Evolutionary conservation across 64 coral and sea anemone species (phyloP).

Genomic region (Astreopora myriophthalma): DNA sequence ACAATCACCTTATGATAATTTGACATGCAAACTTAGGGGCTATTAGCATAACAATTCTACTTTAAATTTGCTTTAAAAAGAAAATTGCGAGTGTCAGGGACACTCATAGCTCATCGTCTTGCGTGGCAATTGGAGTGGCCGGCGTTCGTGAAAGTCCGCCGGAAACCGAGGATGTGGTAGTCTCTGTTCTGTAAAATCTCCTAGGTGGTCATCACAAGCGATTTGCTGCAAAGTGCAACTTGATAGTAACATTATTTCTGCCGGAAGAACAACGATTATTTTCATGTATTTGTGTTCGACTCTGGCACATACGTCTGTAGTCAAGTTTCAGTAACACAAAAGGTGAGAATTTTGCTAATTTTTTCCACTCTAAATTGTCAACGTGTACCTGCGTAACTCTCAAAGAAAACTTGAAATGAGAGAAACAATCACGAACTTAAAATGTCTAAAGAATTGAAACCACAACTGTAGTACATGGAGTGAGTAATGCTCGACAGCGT

Average conservation of each 20-base stretch:
- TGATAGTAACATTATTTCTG: not conserved
- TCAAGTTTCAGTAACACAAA: not conserved
- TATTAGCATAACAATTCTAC: conserved; percentile 26
- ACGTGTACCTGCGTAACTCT: not conserved
- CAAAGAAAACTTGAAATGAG: not conserved
- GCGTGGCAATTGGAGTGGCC: not conserved
- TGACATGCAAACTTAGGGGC: not conserved
- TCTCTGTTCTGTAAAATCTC: not conserved
- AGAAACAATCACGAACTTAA: too few relatives aligned
- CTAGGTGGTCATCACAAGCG: not conserved
- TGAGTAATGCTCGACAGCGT: not conserved
- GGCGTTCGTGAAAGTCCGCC: not conserved
- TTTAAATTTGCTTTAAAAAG: conserved; percentile 14
- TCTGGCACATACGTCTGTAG: not conserved
- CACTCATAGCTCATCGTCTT: not conserved
- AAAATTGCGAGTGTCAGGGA: not conserved
- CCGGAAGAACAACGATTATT: not conserved
- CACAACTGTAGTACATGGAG: not conserved
- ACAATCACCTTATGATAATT: conserved; percentile 24
- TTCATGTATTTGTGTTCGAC: not conserved
- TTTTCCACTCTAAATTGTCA: not conserved
- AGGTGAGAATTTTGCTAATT: not conserved
- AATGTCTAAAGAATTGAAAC: not conserved
- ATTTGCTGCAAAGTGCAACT: not conserved
- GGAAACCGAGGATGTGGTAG: too few relatives aligned